Evolutionary conservation across 2,888 invertebrate genomes (phyloP).

Genomic region (Polyommatus icarus): DNA sequence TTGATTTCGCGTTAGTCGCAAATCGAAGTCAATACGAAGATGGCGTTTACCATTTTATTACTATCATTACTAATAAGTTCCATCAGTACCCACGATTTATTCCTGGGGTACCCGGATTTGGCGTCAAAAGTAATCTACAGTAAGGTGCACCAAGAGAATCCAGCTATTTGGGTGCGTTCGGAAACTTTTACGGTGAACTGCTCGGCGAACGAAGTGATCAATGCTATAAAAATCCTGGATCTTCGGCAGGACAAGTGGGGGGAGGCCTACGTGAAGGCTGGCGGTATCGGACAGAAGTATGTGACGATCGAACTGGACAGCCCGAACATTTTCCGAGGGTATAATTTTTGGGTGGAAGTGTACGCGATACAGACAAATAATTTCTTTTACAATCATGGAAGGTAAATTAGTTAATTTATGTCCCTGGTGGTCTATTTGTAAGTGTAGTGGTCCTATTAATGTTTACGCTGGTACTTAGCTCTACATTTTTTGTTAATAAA

Average conservation of each 20-base stretch:
- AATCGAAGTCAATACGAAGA: slow-evolving; percentile 34
- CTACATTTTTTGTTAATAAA: too few species aligned
- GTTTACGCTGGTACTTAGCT: too few species aligned
- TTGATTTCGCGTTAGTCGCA: not conserved
- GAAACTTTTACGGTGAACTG: slow-evolving; percentile 60
- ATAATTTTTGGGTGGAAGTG: slow-evolving; percentile 65
- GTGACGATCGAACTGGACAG: slow-evolving; percentile 63
- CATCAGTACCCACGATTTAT: slow-evolving; percentile 44
- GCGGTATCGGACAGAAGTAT: slow-evolving; percentile 61
- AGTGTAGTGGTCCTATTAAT: too few species aligned
- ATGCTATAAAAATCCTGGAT: slow-evolving; percentile 60
- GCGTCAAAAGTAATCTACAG: slow-evolving; percentile 61
- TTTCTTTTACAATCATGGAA: slow-evolving; percentile 54
- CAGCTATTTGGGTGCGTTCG: slow-evolving; percentile 61
- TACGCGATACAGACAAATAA: slow-evolving; percentile 56
- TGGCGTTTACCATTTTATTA: slow-evolving; percentile 32
- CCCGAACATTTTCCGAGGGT: slow-evolving; percentile 60
- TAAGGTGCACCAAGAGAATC: slow-evolving; percentile 64
- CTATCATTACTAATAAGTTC: slow-evolving; percentile 33
- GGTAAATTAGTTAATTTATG: slow-evolving; percentile 39
- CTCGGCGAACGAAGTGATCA: slow-evolving; percentile 59
- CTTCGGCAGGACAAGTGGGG: slow-evolving; percentile 61
- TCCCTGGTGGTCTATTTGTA: too few species aligned
- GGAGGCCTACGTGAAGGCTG: slow-evolving; percentile 56
- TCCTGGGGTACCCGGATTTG: slow-evolving; percentile 57